phyloP scores from a whole-genome alignment of 2,797 vertebrate genomes.

The Enteromius treurensis region DNA sequence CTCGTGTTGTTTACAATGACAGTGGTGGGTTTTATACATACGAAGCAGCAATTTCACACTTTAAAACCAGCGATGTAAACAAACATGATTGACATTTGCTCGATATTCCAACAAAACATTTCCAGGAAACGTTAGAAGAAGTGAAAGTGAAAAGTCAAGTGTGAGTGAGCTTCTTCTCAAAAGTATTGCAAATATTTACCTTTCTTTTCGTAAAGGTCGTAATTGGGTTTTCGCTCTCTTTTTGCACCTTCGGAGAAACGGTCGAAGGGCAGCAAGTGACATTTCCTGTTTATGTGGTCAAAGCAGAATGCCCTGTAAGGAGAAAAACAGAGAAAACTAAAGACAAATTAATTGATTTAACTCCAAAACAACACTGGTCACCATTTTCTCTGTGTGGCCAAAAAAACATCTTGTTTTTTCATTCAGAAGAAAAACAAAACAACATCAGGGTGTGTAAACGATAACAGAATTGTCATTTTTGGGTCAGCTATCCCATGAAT shows the following conservation, averaged over 20 bases:
- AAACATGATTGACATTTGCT: slow-evolving; percentile 2
- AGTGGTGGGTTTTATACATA: slow-evolving; percentile 29
- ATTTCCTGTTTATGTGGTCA: slow-evolving; percentile 91
- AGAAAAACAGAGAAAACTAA: slow-evolving; percentile 59
- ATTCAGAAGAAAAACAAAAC: neutral
- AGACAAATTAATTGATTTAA: neutral
- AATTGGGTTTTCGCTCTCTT: slow-evolving; percentile 84
- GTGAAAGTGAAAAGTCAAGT: slow-evolving; percentile 42
- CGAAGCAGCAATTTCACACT: slow-evolving; percentile 30
- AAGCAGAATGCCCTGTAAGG: slow-evolving; percentile 92
- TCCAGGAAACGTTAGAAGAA: slow-evolving; percentile 12
- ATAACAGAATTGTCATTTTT: neutral
- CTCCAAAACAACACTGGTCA: neutral
- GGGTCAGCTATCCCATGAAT: neutral
- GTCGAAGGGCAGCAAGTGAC: slow-evolving; percentile 94
- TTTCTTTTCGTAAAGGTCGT: slow-evolving; percentile 96
- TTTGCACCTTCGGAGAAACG: slow-evolving; percentile 87
- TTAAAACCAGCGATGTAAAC: slow-evolving; percentile 22
- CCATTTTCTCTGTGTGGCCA: no score
- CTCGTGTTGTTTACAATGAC: slow-evolving; percentile 44
- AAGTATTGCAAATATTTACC: slow-evolving; percentile 75
- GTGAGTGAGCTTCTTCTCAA: neutral
- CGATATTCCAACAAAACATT: slow-evolving; percentile 11
- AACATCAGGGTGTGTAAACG: neutral
- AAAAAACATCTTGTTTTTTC: neutral